Conservation (phyloP, 2,113 vertebrate genomes). For the Orycteropus afer region DNA sequence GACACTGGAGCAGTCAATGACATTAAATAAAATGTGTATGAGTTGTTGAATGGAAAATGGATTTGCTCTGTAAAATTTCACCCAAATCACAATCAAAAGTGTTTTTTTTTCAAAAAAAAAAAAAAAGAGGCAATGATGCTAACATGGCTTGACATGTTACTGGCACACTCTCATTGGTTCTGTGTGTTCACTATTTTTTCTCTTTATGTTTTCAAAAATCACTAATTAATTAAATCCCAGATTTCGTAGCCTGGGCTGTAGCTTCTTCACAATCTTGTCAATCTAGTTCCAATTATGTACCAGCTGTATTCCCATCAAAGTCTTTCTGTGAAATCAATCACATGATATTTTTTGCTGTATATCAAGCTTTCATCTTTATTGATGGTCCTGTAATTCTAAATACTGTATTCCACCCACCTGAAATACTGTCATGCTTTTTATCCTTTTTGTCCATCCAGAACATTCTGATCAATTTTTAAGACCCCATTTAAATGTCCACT, state of each 20-base stretch:
- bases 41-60: no score
- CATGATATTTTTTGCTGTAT: not conserved
- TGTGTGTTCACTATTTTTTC: not conserved
- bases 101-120: no score
- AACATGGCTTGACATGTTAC: not conserved
- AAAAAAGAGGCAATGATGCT: no score
- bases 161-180: not conserved
- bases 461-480: not conserved
- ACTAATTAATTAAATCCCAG: not conserved
- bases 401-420: not conserved
- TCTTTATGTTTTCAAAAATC: not conserved
- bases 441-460: not conserved
- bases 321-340: not conserved
- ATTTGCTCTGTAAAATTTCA: no score
- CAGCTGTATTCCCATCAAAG: not conserved
- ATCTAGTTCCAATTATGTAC: not conserved
- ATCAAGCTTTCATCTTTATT: not conserved
- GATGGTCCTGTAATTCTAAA: not conserved
- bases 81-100: no score
- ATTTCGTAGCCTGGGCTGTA: not conserved
- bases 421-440: not conserved
- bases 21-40: no score
- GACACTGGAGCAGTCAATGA: no score
- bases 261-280: not conserved
- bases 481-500: not conserved